These are phyloP conservation scores for Aleadryas rufinucha DNA, from an alignment of 2,113 vertebrate genomes.

Conservation along the genomic window DNA sequence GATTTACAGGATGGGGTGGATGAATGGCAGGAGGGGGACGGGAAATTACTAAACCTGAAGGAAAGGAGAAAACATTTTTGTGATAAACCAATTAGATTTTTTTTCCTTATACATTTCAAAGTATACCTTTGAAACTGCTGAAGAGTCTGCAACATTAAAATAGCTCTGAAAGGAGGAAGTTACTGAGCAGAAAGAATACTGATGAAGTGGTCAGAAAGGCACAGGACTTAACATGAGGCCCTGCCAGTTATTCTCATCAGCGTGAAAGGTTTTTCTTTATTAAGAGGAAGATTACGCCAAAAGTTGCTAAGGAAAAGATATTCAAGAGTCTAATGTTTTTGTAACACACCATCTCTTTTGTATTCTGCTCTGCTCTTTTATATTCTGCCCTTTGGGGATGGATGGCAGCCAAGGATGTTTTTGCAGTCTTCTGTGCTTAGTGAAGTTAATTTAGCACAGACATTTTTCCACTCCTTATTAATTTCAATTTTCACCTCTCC, in stretches of 20 bases:
- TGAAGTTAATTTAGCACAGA: neutral
- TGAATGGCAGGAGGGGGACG: accelerated
- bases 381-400: neutral
- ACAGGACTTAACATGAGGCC: neutral
- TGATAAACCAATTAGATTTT: neutral
- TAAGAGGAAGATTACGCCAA: neutral
- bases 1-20: neutral
- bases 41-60: neutral
- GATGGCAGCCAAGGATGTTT: neutral
- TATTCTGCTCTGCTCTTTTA: neutral
- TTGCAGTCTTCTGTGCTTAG: neutral
- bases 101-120: neutral
- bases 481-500: neutral
- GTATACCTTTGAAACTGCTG: neutral
- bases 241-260: neutral
- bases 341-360: neutral
- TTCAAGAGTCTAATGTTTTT: neutral
- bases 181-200: neutral
- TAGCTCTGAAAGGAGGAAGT: neutral
- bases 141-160: neutral
- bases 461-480: neutral
- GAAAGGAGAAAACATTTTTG: neutral
- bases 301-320: neutral
- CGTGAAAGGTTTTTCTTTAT: neutral
- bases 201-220: neutral